Evolutionary conservation across 2,797 vertebrate genomes (phyloP).

Genomic region (Cuniculus paca): DNA sequence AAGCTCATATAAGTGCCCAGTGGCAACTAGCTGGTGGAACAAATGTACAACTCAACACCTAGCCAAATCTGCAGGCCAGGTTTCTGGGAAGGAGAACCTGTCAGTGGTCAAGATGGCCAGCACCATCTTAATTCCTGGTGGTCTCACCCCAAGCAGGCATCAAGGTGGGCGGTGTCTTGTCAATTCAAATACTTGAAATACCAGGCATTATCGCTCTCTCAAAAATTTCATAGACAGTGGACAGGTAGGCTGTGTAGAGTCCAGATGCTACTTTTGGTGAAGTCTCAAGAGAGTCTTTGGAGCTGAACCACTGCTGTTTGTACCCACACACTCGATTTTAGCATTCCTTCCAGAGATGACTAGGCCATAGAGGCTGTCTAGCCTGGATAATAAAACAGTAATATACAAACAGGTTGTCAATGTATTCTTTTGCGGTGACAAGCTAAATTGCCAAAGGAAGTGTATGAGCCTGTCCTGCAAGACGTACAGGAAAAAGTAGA

Average conservation of each 20-base stretch:
- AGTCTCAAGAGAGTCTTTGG: neutral
- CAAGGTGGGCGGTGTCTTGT: neutral
- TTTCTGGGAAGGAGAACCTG: neutral
- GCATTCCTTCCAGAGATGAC: neutral
- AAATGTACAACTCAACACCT: neutral
- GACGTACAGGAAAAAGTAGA: neutral
- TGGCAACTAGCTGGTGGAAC: neutral
- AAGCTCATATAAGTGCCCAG: neutral
- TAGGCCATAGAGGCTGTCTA: neutral
- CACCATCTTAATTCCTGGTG: neutral
- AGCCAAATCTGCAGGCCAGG: neutral
- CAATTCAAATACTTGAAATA: conserved; percentile 21
- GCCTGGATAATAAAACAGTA: neutral
- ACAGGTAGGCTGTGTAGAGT: neutral
- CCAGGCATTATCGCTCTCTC: neutral
- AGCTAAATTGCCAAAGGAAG: neutral
- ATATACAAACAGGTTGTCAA: neutral
- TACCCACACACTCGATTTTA: neutral
- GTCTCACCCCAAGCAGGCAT: neutral
- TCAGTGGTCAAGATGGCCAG: neutral
- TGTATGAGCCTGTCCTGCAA: neutral
- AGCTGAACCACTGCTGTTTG: neutral
- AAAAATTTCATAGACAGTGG: conserved; percentile 9
- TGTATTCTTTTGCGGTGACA: conserved; percentile 37
- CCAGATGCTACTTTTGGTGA: neutral